Percentiles rank a stretch among this genome's conserved stretches.
phyloP scores from a whole-genome alignment of 2,888 invertebrate species.

The Philopedon plagiatum region DNA sequence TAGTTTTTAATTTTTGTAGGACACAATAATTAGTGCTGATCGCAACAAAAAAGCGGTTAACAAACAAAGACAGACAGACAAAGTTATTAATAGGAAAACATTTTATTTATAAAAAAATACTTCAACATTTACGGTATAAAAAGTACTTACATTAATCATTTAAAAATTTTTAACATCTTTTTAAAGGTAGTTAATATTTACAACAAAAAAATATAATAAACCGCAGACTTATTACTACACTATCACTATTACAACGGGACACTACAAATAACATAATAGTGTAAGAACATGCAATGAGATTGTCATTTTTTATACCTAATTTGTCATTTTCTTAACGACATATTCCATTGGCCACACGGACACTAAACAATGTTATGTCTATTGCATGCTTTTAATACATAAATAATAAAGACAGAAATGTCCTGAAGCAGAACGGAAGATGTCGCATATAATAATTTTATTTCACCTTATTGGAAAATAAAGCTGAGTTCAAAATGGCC shows the following conservation, averaged over 20 bases:
- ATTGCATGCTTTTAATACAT: too few relatives aligned
- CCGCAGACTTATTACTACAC: neutral
- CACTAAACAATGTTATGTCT: too few relatives aligned
- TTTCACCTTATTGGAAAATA: too few relatives aligned
- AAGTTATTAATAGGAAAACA: neutral
- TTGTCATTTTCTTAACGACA: neutral
- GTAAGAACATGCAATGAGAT: neutral
- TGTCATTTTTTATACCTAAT: slow-evolving; percentile 12
- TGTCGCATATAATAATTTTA: too few relatives aligned
- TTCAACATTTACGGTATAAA: slow-evolving; percentile 7
- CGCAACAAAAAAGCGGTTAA: neutral
- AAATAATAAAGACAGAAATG: too few relatives aligned
- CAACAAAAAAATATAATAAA: neutral
- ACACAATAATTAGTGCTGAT: too few relatives aligned
- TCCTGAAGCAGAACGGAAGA: too few relatives aligned
- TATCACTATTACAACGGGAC: too few relatives aligned
- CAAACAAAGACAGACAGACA: neutral
- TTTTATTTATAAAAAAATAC: slow-evolving; percentile 17
- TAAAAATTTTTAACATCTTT: slow-evolving; percentile 1
- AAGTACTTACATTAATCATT: slow-evolving; percentile 4
- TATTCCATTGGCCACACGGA: neutral
- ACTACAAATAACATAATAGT: neutral
- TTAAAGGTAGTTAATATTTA: neutral
- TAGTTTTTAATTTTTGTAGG: too few relatives aligned
- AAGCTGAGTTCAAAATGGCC: neutral